Base-by-base conservation (phyloP, 2,113 vertebrate species). In the Anthoscopus minutus region DNA sequence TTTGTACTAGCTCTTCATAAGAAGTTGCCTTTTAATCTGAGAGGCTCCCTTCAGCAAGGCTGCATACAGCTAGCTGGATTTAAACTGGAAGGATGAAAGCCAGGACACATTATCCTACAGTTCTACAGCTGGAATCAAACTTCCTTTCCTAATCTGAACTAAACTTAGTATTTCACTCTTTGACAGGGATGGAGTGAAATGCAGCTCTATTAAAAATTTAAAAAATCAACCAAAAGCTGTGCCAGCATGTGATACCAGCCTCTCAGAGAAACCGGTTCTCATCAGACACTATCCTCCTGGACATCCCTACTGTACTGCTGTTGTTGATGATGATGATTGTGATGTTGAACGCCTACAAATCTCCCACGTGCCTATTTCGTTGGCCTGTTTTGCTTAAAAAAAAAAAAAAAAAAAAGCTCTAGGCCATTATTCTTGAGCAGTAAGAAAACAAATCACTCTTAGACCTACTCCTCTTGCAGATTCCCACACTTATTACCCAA, bases 401-500 rank as follows among this genome's bases (percentile, higher is more conserved):
- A 58, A 72, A 24, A 38, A 27, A 67, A 74, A 76, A 61, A 44
- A 83, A 62, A 42, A 47, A 66, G 85, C 83, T 81, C 86, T 62
- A 78, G 83, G 88, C 66, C 92, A 97, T 98, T 97, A 97, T 97
- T 97, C 97, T 96, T 90, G 90, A 96, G 92, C 95, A 96, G 83
- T 79, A 95, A 91, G 86, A 97, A 97, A 98, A 98, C 96, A 97
- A 97, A 96, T 96, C 96, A 88, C 95, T 96, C 96, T 94, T 89
- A 88, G 89, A 93, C 79, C 94, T 93, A 91, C 94, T 96, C 96
- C 81, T 92, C 95, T 94, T 50, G 95, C 96, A 96, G 96, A 97
- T 98, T 98, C 98, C 98, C 98, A 98, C 97, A 98, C 95, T 98
- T 96, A 96, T 96, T 97, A 97, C 95, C 95, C 97, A 67, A 98